A percentile compares a stretch with the other conserved stretches of the same genome.
phyloP scores from a whole-genome alignment of 2,113 vertebrate genomes.

The Empidonax traillii region DNA sequence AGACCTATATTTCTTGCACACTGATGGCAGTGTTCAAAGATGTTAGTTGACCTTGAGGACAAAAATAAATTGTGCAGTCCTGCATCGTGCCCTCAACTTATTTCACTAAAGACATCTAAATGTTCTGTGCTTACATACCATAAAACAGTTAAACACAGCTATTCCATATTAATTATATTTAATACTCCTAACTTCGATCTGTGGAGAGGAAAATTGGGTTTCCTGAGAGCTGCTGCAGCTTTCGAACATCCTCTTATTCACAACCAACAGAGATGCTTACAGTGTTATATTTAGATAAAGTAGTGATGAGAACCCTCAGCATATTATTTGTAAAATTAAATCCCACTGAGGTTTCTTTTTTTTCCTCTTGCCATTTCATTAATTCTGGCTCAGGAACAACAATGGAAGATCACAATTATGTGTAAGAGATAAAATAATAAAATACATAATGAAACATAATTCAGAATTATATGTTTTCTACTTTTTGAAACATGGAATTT shows the following conservation, averaged over 20 bases:
- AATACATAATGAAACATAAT: neutral
- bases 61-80: conserved; percentile 34
- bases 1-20: neutral
- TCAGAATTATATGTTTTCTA: neutral
- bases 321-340: conserved; percentile 30
- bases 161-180: conserved; percentile 45
- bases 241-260: conserved; percentile 44
- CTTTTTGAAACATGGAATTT: neutral
- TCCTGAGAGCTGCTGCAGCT: conserved; percentile 16
- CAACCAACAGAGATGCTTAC: conserved; percentile 19
- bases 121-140: conserved; percentile 19
- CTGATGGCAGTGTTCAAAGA: neutral
- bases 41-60: conserved; percentile 25
- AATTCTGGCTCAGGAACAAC: neutral
- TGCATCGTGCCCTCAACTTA: neutral
- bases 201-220: conserved; percentile 51
- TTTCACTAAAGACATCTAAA: neutral
- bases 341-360: neutral
- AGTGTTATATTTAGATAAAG: conserved; percentile 23
- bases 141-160: conserved; percentile 25
- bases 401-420: neutral
- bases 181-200: conserved; percentile 31
- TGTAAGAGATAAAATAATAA: neutral
- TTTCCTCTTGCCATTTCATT: conserved; percentile 7
- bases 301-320: conserved; percentile 18